A percentile compares a stretch with the other conserved stretches of the same genome.
phyloP scores from a whole-genome alignment of 2,888 invertebrate species.

The Augiades crinisus region DNA sequence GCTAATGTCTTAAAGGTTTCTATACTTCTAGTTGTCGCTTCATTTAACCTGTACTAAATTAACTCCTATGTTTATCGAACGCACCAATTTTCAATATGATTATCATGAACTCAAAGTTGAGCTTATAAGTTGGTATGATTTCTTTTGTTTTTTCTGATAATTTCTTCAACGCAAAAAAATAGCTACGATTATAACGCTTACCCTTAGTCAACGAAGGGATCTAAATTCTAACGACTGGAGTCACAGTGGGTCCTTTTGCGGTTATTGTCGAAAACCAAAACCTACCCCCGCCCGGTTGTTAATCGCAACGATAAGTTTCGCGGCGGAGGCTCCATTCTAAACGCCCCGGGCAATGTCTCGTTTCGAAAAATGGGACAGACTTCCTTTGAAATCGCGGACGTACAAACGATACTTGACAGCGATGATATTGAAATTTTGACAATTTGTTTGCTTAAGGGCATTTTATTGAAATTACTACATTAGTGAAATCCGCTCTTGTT shows the following conservation, averaged over 20 bases:
- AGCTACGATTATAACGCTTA: too few relatives aligned
- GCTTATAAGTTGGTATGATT: too few relatives aligned
- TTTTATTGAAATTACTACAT: background rate
- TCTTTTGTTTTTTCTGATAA: too few relatives aligned
- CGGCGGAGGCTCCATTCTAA: background rate
- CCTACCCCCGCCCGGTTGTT: constrained; percentile 40
- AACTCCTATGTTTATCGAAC: too few relatives aligned
- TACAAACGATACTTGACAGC: background rate
- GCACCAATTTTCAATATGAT: too few relatives aligned
- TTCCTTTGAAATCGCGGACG: background rate
- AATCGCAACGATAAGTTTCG: constrained; percentile 50
- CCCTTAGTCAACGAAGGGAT: background rate
- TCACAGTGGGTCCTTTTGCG: constrained; percentile 18
- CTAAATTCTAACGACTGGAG: background rate
- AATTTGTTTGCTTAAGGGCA: background rate
- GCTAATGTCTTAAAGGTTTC: too few relatives aligned
- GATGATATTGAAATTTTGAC: background rate
- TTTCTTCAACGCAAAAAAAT: too few relatives aligned
- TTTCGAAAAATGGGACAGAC: background rate
- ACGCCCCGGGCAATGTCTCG: background rate
- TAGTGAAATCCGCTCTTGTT: background rate
- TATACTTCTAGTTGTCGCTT: too few relatives aligned
- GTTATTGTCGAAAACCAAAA: constrained; percentile 20
- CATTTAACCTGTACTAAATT: too few relatives aligned
- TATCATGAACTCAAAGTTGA: too few relatives aligned